Evolutionary conservation across 2,888 invertebrate species (phyloP).

Genomic region (Hyppa rectilinea): DNA sequence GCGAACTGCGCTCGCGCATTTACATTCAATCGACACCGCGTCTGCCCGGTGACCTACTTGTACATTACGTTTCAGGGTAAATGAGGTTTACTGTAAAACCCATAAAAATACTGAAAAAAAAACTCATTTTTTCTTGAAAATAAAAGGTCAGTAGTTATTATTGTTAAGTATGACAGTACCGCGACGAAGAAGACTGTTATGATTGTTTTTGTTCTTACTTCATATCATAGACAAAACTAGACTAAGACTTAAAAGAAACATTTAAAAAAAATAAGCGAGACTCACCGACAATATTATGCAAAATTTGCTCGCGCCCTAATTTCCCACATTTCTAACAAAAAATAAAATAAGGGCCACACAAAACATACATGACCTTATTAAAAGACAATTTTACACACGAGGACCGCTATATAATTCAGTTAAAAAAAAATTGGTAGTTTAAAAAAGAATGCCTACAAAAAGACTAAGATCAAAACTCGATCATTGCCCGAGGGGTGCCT

Average conservation of each 20-base stretch:
- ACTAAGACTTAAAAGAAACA: neutral
- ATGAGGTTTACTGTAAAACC: constrained; percentile 20
- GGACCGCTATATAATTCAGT: neutral
- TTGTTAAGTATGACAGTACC: neutral
- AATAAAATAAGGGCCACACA: neutral
- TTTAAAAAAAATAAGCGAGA: neutral
- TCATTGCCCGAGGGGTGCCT: constrained; percentile 45
- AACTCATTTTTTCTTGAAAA: neutral
- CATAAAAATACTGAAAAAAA: constrained; percentile 12
- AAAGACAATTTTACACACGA: neutral
- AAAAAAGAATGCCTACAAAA: constrained; percentile 28
- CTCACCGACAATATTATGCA: neutral
- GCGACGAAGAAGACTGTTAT: neutral
- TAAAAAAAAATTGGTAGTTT: constrained; percentile 16
- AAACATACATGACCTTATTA: constrained; percentile 12
- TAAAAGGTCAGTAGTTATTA: neutral
- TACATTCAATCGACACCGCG: constrained; percentile 84
- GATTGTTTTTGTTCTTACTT: neutral
- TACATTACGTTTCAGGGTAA: constrained; percentile 65
- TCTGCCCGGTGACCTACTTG: constrained; percentile 81
- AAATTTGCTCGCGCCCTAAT: neutral
- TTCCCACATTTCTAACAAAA: constrained; percentile 15
- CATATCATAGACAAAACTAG: too few species aligned
- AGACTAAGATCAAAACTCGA: constrained; percentile 43
- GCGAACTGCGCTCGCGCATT: constrained; percentile 80